Evolutionary conservation across 2,797 vertebrate species (phyloP).

Genomic region (Melanotaenia trifasciata): DNA sequence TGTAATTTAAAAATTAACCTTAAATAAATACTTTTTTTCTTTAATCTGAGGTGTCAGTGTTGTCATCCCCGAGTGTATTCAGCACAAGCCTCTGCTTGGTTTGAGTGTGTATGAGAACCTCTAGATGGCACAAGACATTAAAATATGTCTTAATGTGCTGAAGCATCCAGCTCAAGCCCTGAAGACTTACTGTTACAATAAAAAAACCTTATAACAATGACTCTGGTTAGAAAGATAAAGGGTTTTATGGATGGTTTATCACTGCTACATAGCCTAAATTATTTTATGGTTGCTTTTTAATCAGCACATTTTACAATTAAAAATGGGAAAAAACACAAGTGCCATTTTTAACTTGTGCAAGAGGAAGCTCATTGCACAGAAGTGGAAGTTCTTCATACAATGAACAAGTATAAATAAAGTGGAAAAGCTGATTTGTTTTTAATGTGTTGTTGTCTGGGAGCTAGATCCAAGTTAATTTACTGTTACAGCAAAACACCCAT

Average conservation of each 20-base stretch:
- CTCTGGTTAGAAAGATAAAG: slow-evolving; percentile 23
- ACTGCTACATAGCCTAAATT: slow-evolving; percentile 4
- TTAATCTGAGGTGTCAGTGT: background rate
- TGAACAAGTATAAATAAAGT: slow-evolving; percentile 21
- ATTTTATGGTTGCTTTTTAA: slow-evolving; percentile 32
- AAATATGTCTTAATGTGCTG: background rate
- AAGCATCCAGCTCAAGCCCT: slow-evolving; percentile 4
- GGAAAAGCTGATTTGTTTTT: slow-evolving; percentile 37
- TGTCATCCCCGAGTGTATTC: too few relatives aligned
- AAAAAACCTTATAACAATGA: slow-evolving; percentile 22
- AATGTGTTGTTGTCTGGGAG: slow-evolving; percentile 32
- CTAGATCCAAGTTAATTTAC: slow-evolving; percentile 29
- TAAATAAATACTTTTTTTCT: background rate
- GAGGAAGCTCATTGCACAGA: background rate
- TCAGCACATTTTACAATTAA: slow-evolving; percentile 9
- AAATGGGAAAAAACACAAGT: background rate
- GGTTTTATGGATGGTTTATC: slow-evolving; percentile 23
- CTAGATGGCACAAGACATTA: slow-evolving; percentile 46
- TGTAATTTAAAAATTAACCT: background rate
- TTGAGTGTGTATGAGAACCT: slow-evolving; percentile 17
- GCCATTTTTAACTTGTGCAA: background rate
- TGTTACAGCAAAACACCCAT: slow-evolving; percentile 42
- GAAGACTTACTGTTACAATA: slow-evolving; percentile 14
- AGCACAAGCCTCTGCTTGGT: too few relatives aligned
- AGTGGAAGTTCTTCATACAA: background rate